phyloP scores from a whole-genome alignment of 2,113 vertebrate species.

The Myotis brandtii region DNA sequence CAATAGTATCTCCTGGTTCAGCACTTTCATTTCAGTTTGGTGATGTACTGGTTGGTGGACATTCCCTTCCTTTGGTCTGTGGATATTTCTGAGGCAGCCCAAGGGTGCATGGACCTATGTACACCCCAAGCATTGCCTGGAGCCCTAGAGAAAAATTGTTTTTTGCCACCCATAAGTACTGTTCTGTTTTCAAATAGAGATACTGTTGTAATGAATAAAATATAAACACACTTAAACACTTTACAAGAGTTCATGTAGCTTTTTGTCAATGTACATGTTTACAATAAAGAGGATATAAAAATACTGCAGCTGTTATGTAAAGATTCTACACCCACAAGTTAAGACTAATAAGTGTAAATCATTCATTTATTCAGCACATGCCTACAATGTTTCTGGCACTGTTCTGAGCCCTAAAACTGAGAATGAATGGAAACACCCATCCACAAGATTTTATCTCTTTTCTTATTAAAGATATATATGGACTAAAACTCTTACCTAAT shows the following conservation, averaged over 20 bases:
- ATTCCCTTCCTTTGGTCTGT: not conserved
- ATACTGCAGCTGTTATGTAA: not conserved
- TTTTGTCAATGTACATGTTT: not conserved
- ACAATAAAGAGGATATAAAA: not conserved
- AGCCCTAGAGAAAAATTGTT: not conserved
- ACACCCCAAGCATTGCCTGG: not conserved
- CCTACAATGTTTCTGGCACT: rapidly evolving
- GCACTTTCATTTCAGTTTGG: not conserved
- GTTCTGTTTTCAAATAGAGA: not conserved
- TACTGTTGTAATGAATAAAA: not conserved
- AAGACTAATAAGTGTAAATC: not conserved
- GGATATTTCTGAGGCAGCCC: not conserved
- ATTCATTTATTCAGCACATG: not conserved
- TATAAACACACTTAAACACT: constrained; percentile 4
- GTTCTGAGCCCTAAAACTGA: not conserved
- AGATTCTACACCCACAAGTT: not conserved
- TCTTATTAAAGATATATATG: not conserved
- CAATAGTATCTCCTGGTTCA: not conserved
- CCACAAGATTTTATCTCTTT: not conserved
- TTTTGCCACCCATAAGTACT: not conserved
- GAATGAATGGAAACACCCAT: constrained; percentile 6
- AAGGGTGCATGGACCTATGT: not conserved
- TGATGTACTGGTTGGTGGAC: not conserved
- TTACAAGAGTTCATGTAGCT: not conserved
- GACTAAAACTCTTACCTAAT: not conserved